Percentiles rank a stretch among this genome's conserved stretches.
Evolutionary conservation across 2,888 invertebrate species (phyloP).

Genomic region (Nebria brevicollis): DNA sequence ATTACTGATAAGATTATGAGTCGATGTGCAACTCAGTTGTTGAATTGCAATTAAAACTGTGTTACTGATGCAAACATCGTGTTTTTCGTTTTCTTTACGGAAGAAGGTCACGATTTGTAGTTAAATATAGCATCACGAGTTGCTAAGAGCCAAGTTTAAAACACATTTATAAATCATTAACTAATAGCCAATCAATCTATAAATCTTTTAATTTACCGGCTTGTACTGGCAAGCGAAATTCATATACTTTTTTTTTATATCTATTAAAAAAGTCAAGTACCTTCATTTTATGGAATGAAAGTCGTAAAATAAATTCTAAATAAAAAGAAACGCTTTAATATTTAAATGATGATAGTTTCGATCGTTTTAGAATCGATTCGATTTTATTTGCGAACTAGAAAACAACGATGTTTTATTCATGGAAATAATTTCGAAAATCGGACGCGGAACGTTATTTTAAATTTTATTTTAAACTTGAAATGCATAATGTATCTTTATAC

Average conservation of each 20-base stretch:
- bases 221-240: neutral
- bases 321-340: too few relatives aligned
- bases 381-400: too few relatives aligned
- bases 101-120: conserved; percentile 4
- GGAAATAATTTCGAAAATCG: too few relatives aligned
- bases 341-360: too few relatives aligned
- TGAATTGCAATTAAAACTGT: neutral
- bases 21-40: neutral
- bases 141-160: conserved; percentile 27
- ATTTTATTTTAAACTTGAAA: too few relatives aligned
- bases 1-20: neutral
- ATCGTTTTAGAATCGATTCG: too few relatives aligned
- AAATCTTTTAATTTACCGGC: neutral
- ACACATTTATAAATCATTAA: conserved; percentile 22
- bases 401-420: too few relatives aligned
- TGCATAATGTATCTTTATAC: too few relatives aligned
- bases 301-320: too few relatives aligned
- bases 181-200: neutral
- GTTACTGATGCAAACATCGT: neutral
- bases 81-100: conserved; percentile 6
- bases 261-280: too few relatives aligned
- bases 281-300: too few relatives aligned
- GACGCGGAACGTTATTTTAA: too few relatives aligned
- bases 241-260: neutral
- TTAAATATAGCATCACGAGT: conserved; percentile 30